Base-by-base conservation (phyloP, 2,888 invertebrate species). In the Steinernema hermaphroditum region DNA sequence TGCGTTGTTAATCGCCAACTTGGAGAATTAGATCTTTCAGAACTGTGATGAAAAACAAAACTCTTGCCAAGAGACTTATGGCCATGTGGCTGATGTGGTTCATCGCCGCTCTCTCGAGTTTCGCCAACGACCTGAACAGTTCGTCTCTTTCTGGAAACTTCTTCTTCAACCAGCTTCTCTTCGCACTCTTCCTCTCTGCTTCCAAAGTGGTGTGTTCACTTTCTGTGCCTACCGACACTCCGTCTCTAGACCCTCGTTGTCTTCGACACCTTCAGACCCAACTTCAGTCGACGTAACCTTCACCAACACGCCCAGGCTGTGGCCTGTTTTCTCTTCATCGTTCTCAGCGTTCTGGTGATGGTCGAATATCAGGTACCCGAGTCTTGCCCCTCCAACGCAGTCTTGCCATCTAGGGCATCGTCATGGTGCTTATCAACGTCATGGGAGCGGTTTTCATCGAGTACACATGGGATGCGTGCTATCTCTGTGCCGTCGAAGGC, bases 21-120 rank as follows among this genome's bases (percentile, higher is more conserved):
- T 6, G 16, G 16, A 49, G 2, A 12, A 71, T 46, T 16, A 29
- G 6, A 34, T 19, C 1, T 68, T 24, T 24, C n/a, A 72, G 69
- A 34, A 54, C 57, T 8, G 8, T 44, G 71, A 69, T 85, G 6
- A 72, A 73, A 43, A 80, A 84, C 34, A 76, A 77, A 16, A 77
- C 78, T 29, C 72, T 85, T 0, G 69, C 81, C 54, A 74, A 77
- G 27, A 75, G 84, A 24, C 74, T 85, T 0, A 71, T 77, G 12
- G 85, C 85, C 2, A 79, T 85, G 14, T 85, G 85, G 85, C 70
- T 77, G 12, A 85, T 85, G 85, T 85, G 85, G 85, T 83, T 82
- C 74, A 76, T 77, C 0, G 83, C 85, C 9, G 80, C 80, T 4
- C 78, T 83, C 68, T 84, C 82, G 70, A 83, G 85, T 29, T 85